These are phyloP conservation scores for Siphamia tubifer DNA, from an alignment of 2,113 vertebrate species.

Conservation along the genomic window DNA sequence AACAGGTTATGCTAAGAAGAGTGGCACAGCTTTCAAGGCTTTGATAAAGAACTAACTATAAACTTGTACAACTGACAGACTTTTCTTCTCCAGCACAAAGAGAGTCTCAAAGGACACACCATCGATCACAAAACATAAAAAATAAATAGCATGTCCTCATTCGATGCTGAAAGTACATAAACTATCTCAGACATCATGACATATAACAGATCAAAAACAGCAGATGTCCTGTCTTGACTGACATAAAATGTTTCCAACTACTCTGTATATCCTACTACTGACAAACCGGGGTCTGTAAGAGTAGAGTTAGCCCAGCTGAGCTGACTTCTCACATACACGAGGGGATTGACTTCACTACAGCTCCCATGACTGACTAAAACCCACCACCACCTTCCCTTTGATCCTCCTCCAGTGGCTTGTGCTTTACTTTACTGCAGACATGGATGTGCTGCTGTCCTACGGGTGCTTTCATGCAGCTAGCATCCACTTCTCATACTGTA, in stretches of 20 bases:
- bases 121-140: slow-evolving; percentile 18
- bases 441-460: slow-evolving; percentile 26
- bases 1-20: neutral
- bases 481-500: slow-evolving; percentile 34
- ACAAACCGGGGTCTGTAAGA: slow-evolving; percentile 23
- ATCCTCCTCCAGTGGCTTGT: slow-evolving; percentile 51
- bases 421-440: slow-evolving; percentile 29
- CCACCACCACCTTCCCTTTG: slow-evolving; percentile 50
- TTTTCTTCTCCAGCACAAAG: neutral
- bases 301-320: slow-evolving; percentile 25
- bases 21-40: neutral
- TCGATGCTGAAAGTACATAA: slow-evolving; percentile 2
- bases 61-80: neutral
- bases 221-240: slow-evolving; percentile 36
- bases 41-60: neutral
- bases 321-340: slow-evolving; percentile 25
- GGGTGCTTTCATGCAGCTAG: slow-evolving; percentile 32
- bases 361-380: slow-evolving; percentile 49
- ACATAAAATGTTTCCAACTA: slow-evolving; percentile 36
- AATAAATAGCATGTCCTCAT: neutral
- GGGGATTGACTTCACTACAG: slow-evolving; percentile 42
- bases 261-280: slow-evolving; percentile 5
- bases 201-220: slow-evolving; percentile 40
- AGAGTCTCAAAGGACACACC: neutral
- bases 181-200: slow-evolving; percentile 27